Evolutionary conservation across 2,113 vertebrate species (phyloP).

Genomic region (Oenanthe oenanthe): DNA sequence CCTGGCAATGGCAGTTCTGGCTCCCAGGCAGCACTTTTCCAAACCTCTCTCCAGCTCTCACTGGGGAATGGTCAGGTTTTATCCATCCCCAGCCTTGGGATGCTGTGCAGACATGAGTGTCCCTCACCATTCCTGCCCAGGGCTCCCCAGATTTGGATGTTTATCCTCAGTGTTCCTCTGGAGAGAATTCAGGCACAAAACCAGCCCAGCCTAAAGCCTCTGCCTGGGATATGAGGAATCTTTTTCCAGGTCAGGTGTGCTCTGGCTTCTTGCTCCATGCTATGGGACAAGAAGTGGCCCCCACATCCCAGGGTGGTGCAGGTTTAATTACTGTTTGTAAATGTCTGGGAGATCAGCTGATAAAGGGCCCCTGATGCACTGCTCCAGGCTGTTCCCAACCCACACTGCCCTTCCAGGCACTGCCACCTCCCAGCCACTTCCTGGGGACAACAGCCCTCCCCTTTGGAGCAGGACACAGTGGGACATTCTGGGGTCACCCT

Average conservation of each 20-base stretch:
- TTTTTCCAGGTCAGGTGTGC: background rate
- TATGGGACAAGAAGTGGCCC: background rate
- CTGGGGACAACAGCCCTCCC: background rate
- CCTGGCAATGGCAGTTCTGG: background rate
- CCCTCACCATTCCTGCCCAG: background rate
- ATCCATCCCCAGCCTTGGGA: background rate
- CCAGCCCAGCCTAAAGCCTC: background rate
- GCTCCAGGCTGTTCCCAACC: background rate
- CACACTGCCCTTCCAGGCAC: constrained; percentile 2
- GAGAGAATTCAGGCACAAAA: background rate
- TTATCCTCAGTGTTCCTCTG: background rate
- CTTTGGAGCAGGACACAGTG: rapidly evolving
- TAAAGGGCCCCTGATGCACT: constrained; percentile 4
- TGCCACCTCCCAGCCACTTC: background rate
- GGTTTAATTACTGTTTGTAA: constrained; percentile 56
- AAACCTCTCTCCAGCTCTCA: background rate
- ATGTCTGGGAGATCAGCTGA: constrained; percentile 23
- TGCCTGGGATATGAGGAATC: background rate
- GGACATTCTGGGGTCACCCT: background rate
- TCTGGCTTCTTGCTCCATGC: background rate
- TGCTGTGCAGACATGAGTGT: rapidly evolving
- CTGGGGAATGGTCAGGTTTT: background rate
- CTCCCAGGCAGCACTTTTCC: background rate
- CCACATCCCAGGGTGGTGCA: background rate
- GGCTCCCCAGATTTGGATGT: background rate